Percentiles rank a stretch among this genome's conserved stretches.
phyloP scores from a whole-genome alignment of 2,888 invertebrate species.

The Cartodere bifasciata region DNA sequence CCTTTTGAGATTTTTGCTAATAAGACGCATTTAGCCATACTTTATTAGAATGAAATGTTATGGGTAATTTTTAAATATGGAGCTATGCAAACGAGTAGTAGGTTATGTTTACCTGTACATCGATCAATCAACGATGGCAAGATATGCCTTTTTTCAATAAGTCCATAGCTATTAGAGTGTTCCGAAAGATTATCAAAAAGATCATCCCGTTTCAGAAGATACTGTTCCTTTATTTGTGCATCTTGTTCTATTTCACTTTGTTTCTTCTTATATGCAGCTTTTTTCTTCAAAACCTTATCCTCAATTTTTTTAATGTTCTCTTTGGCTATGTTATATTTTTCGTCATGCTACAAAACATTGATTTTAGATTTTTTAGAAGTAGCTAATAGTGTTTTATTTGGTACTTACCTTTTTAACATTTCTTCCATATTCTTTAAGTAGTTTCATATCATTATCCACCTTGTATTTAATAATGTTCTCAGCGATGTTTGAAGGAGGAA shows the following conservation, averaged over 20 bases:
- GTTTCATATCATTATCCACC: conserved; percentile 16
- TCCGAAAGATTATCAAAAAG: conserved; percentile 19
- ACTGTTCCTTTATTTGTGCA: conserved; percentile 17
- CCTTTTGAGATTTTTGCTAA: too few relatives aligned
- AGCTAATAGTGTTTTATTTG: conserved; percentile 1
- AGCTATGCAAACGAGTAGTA: too few relatives aligned
- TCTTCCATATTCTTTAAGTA: conserved; percentile 16
- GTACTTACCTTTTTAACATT: conserved; percentile 17
- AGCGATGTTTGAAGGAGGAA: conserved; percentile 22
- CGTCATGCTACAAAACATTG: conserved; percentile 13
- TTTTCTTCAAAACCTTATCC: conserved; percentile 22
- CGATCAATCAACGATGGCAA: conserved; percentile 22
- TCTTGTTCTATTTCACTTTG: conserved; percentile 20
- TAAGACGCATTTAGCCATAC: too few relatives aligned
- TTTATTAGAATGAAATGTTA: too few relatives aligned
- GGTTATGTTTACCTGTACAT: conserved; percentile 28
- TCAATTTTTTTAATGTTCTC: conserved; percentile 20
- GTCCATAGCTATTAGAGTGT: conserved; percentile 19
- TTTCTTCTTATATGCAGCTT: conserved; percentile 21
- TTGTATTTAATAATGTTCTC: conserved; percentile 22
- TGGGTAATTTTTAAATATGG: too few relatives aligned
- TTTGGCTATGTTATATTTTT: conserved; percentile 13
- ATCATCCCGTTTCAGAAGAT: conserved; percentile 21
- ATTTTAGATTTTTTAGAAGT: conserved; percentile 1
- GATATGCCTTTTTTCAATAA: conserved; percentile 25